Conservation (phyloP, 2,888 invertebrate species). For the Cephalotes varians region DNA sequence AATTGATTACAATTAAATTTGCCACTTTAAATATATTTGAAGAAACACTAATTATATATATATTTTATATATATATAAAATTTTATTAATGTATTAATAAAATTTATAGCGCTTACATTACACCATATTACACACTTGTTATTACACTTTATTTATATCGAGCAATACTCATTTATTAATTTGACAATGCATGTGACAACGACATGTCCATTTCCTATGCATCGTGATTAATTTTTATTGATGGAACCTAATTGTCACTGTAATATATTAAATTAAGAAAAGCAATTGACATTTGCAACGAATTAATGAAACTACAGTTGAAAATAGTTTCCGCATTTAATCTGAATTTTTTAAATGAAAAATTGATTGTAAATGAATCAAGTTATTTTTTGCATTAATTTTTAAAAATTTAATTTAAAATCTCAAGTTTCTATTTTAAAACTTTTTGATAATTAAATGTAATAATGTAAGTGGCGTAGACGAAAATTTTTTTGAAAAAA, state of each 20-base stretch:
- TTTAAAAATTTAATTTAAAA: background rate
- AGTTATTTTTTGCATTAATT: background rate
- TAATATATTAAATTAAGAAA: background rate
- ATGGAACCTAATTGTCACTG: background rate
- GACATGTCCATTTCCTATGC: background rate
- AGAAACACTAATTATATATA: background rate
- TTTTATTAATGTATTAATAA: background rate
- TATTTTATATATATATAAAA: too few relatives aligned
- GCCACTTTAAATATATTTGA: background rate
- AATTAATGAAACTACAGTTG: background rate
- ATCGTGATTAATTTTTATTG: background rate
- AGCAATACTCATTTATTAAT: background rate
- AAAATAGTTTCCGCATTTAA: background rate
- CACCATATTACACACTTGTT: background rate
- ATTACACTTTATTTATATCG: background rate
- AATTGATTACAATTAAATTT: constrained; percentile 2
- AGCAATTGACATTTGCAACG: background rate
- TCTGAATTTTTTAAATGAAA: background rate
- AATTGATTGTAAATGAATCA: background rate
- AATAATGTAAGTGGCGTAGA: background rate
- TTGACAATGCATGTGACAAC: background rate
- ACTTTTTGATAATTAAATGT: background rate
- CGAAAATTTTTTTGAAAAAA: background rate
- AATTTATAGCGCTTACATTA: background rate
- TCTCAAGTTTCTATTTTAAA: background rate